Base-by-base conservation (phyloP, 2,113 vertebrate genomes). In the Fregata magnificens region DNA sequence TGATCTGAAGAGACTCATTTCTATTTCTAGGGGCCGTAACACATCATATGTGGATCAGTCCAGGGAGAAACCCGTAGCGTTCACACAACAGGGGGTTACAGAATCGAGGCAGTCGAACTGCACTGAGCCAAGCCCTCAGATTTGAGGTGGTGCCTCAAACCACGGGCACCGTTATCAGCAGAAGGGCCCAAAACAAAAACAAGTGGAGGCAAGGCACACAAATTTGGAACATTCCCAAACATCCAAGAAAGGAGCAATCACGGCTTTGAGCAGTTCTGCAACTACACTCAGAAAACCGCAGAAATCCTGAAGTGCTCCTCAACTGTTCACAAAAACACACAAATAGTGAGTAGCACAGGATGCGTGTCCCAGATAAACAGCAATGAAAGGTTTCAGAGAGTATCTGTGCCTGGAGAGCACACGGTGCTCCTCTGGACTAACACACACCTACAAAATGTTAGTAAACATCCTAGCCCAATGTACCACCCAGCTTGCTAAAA, bases 21-120 rank as follows among this genome's bases (percentile, higher is more conserved):
- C 34, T 24, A 0, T 20, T 55, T 25, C 70, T 9, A 38, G 62
- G 16, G 29, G 29, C 61, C 16, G 6, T 72, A 71, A 45, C 1
- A 1, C 1, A 0, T 31, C 1, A 0, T 10, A 17, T 6, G 10
- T 5, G 70, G 56, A 15, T 61, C 14, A 56, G 17, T 3, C 9
- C 8, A 19, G 17, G 7, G 7, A 71, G 61, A 78, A 78, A 40
- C 28, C 7, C 4, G 0, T 3, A 32, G 71, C 3, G 1, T 13
- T 40, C 52, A 19, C 69, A n/a, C 67, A 42, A 18, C 45, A 8
- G 19, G 19, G 5, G n/a, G 15, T 8, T 73, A 16, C 24, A 21
- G 74, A 42, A 25, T 16, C 5, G 2, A 13, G 17, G n/a, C 10
- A 55, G 71, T 26, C 9, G 24, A 20, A 72, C 1, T 2, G 0